Percentiles rank a stretch among this genome's conserved stretches.
These are phyloP conservation scores for Caligus rogercresseyi DNA, from an alignment of 1,140 invertebrate species.

Conservation along the genomic window DNA sequence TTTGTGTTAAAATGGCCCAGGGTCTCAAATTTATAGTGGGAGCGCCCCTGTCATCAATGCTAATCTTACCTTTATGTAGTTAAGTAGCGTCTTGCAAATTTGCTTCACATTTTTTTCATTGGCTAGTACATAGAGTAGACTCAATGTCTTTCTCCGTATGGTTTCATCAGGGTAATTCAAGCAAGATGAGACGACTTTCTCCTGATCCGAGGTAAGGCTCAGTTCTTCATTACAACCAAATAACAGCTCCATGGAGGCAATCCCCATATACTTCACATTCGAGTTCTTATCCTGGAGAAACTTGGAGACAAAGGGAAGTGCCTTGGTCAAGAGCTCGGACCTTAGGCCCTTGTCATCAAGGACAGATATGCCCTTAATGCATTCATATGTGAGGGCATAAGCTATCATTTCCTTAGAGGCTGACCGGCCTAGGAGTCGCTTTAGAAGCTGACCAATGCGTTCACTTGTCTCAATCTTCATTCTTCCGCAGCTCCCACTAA, in stretches of 20 bases:
- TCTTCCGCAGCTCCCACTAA: no score
- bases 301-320: not conserved
- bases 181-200: not conserved
- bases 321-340: not conserved
- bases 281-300: not conserved
- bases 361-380: conserved; percentile 2
- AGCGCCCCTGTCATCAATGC: no score
- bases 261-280: conserved; percentile 12
- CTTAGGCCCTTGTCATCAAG: not conserved
- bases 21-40: no score
- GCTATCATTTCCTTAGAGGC: not conserved
- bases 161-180: conserved; percentile 4
- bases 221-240: not conserved
- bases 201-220: not conserved
- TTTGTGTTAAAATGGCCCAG: no score
- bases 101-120: not conserved
- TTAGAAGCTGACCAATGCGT: not conserved
- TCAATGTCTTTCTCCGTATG: conserved; percentile 5
- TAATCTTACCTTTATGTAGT: conserved; percentile 1
- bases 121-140: conserved; percentile 2
- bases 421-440: not conserved
- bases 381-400: conserved; percentile 7
- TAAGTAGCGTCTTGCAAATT: conserved; percentile 1
- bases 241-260: not conserved
- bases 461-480: not conserved